Percentiles rank a stretch among this genome's conserved stretches.
phyloP scores from a whole-genome alignment of 1,140 invertebrate species.

The Lucilia sericata region DNA sequence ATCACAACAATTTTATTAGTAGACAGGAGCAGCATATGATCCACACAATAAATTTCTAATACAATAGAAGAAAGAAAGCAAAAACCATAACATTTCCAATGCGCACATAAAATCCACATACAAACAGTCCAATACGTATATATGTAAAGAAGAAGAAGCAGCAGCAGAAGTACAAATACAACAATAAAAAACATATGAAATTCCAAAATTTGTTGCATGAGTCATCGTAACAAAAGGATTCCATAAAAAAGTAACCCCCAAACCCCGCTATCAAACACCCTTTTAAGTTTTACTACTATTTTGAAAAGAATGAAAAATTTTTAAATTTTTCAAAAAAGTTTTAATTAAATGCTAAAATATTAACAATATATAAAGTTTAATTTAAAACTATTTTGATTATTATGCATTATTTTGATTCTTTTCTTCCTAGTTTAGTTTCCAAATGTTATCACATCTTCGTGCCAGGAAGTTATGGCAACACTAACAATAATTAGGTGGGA shows the following conservation, averaged over 20 bases:
- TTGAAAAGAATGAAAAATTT: too few species aligned
- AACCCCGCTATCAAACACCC: not conserved
- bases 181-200: not conserved
- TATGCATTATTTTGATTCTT: too few species aligned
- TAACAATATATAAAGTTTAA: too few species aligned
- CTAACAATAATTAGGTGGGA: too few species aligned
- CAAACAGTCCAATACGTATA: not conserved
- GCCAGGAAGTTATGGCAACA: too few species aligned
- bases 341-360: too few species aligned
- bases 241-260: not conserved
- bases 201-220: constrained; percentile 31
- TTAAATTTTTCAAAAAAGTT: too few species aligned
- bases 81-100: constrained; percentile 8
- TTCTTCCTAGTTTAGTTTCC: too few species aligned
- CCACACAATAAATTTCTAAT: not conserved
- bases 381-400: too few species aligned
- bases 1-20: constrained; percentile 24
- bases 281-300: too few species aligned
- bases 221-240: constrained; percentile 32
- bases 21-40: constrained; percentile 30
- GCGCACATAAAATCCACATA: constrained; percentile 33
- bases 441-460: too few species aligned
- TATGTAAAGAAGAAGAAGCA: not conserved
- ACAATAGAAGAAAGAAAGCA: not conserved
- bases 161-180: not conserved